A percentile compares a stretch with the other conserved stretches of the same genome.
These are phyloP conservation scores for Helobdella robusta DNA, from an alignment of 2,888 invertebrate genomes.

Conservation along the genomic window DNA sequence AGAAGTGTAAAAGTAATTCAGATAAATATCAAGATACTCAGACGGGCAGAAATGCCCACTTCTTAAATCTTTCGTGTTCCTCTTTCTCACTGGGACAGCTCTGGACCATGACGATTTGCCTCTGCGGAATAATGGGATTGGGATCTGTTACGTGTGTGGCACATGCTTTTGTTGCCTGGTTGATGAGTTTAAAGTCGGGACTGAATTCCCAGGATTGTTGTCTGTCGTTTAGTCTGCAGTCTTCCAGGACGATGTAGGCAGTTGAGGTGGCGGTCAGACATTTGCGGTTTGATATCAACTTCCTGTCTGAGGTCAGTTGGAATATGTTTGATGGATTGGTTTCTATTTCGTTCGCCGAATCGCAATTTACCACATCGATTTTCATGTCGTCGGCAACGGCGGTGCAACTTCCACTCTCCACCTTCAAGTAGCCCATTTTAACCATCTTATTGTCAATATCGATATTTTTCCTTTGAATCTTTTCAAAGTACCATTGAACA, in stretches of 20 bases:
- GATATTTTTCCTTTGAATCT: slow-evolving; percentile 26
- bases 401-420: slow-evolving; percentile 32
- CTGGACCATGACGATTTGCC: slow-evolving; percentile 37
- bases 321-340: slow-evolving; percentile 27
- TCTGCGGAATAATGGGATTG: slow-evolving; percentile 20
- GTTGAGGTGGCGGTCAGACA: slow-evolving; percentile 29
- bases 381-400: slow-evolving; percentile 21
- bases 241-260: slow-evolving; percentile 30
- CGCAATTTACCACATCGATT: slow-evolving; percentile 32
- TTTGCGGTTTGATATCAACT: slow-evolving; percentile 22
- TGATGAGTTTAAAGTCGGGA: slow-evolving; percentile 12
- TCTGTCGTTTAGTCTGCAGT: slow-evolving; percentile 27
- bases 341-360: slow-evolving; percentile 22
- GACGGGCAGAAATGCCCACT: slow-evolving; percentile 19
- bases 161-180: slow-evolving; percentile 31
- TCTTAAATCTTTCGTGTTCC: slow-evolving; percentile 20
- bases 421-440: slow-evolving; percentile 30
- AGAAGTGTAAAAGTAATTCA: too few relatives aligned
- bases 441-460: slow-evolving; percentile 26
- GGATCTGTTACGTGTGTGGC: slow-evolving; percentile 37
- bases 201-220: slow-evolving; percentile 29
- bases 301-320: slow-evolving; percentile 28
- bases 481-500: slow-evolving; percentile 32
- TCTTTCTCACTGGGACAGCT: slow-evolving; percentile 29
- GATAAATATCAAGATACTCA: background rate